Base-by-base conservation (phyloP, 2,888 invertebrate genomes). In the Mongoloraphidia duomilia region DNA sequence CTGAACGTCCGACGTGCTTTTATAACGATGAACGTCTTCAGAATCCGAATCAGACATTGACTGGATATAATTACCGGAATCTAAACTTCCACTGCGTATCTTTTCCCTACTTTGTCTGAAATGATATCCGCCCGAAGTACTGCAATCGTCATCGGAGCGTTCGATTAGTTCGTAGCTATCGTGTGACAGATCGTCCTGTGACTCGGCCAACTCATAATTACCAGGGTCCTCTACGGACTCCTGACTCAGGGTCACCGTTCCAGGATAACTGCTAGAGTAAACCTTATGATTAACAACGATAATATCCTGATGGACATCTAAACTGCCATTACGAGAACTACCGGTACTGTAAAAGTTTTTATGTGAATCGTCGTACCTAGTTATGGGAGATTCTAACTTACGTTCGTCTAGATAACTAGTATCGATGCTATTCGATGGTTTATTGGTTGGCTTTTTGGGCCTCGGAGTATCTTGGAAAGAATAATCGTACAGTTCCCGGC, bases 161-260 rank as follows among this genome's bases (percentile, higher is more conserved):
- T 89, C 88, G 52, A 89, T 71, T 26, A 90, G 68, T 64, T 90
- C 90, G 65, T 90, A 90, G 59, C 88, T 89, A 65, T 90, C 90
- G 65, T 90, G 89, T 35, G 89, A 87, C 34, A 89, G 70, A 68
- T 90, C 89, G 63, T 89, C 89, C 64, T 88, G 88, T 9, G 88
- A 88, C 54, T 79, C 82, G 42, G 73, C 69, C 52, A 82, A 70
- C 57, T 77, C 78, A 55, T 78, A 79, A 50, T 75, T 71, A 12
- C 76, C 76, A n/a, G 74, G 75, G 58, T 76, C 72, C 58, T 81
- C 82, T 58, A 77, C 74, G 34, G 80, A 77, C 61, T 77, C 76
- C 61, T 79, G 82, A 35, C 74, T 74, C 52, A 74, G 65, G 50
- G 80, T 77, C 5, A 80, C 78, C 46, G 85, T 86, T 49, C 89